A percentile compares a stretch with the other conserved stretches of the same genome.
Conservation (phyloP, 2,797 vertebrate genomes). For the Paratrypauchen microcephalus region DNA sequence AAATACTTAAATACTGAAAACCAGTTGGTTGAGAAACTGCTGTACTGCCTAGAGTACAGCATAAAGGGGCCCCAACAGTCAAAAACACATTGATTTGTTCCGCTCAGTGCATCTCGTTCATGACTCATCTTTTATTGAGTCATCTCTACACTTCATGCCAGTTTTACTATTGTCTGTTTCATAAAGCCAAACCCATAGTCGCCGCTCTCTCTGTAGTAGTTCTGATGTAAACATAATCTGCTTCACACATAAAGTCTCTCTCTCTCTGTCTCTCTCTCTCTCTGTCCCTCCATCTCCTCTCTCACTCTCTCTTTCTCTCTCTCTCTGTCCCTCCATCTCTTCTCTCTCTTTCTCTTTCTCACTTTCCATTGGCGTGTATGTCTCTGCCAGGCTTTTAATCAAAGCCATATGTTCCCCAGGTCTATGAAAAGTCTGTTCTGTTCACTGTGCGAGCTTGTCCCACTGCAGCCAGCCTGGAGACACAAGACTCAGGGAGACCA, state of each 20-base stretch:
- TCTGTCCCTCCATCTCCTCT: too few species aligned
- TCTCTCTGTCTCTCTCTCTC: too few species aligned
- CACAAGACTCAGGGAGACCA: background rate
- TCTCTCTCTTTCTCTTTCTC: slow-evolving; percentile 3
- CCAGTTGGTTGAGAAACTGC: background rate
- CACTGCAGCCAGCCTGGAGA: slow-evolving; percentile 2
- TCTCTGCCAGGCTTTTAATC: slow-evolving; percentile 71
- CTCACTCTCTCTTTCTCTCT: too few species aligned
- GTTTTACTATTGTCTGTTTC: slow-evolving; percentile 2
- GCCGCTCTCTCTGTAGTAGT: slow-evolving; percentile 42
- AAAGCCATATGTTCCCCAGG: slow-evolving; percentile 75
- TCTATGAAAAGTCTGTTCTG: slow-evolving; percentile 69
- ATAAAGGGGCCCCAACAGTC: background rate
- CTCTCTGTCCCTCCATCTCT: background rate
- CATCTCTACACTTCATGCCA: slow-evolving; percentile 11
- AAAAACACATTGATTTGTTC: background rate
- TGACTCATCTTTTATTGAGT: slow-evolving; percentile 45
- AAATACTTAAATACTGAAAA: background rate
- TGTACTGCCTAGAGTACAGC: background rate
- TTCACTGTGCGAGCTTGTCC: slow-evolving; percentile 39
- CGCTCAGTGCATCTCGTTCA: slow-evolving; percentile 8
- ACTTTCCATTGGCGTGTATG: slow-evolving; percentile 64
- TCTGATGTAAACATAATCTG: slow-evolving; percentile 11
- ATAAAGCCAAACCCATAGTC: too few species aligned
- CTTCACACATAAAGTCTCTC: slow-evolving; percentile 9